These are phyloP conservation scores for Sphinx pinastri DNA, from an alignment of 2,888 invertebrate genomes.

Conservation along the genomic window DNA sequence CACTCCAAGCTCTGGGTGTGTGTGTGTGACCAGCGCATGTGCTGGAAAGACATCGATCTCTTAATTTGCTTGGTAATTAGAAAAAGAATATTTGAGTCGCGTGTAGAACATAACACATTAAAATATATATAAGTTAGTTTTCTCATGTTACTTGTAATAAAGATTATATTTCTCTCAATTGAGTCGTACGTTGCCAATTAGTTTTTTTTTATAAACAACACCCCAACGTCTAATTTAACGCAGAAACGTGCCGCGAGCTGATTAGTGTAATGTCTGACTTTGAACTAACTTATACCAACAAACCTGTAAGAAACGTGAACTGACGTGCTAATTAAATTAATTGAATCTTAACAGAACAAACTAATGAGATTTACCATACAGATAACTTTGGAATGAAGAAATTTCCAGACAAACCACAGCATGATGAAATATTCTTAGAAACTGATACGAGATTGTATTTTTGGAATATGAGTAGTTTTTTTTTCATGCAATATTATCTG, in stretches of 20 bases:
- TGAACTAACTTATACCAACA: not conserved
- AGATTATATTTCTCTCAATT: not conserved
- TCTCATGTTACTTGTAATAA: not conserved
- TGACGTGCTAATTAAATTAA: not conserved
- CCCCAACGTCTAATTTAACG: conserved; percentile 1
- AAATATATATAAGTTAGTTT: too few species aligned
- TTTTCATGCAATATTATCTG: too few species aligned
- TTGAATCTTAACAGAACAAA: not conserved
- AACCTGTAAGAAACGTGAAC: conserved; percentile 10
- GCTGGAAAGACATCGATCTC: conserved; percentile 69
- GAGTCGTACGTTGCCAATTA: not conserved
- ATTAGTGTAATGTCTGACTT: not conserved
- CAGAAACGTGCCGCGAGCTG: not conserved
- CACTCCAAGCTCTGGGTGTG: conserved; percentile 87
- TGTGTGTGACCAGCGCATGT: conserved; percentile 88
- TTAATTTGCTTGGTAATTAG: not conserved
- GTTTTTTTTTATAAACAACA: not conserved
- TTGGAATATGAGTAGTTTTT: too few species aligned
- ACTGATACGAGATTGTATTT: not conserved
- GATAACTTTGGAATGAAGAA: not conserved
- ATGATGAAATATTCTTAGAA: not conserved
- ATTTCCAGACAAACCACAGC: not conserved
- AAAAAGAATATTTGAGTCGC: too few species aligned
- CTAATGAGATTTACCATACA: not conserved
- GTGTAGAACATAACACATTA: too few species aligned